Conservation (phyloP, 1,140 invertebrate species). For the Tetramorium simillimum region DNA sequence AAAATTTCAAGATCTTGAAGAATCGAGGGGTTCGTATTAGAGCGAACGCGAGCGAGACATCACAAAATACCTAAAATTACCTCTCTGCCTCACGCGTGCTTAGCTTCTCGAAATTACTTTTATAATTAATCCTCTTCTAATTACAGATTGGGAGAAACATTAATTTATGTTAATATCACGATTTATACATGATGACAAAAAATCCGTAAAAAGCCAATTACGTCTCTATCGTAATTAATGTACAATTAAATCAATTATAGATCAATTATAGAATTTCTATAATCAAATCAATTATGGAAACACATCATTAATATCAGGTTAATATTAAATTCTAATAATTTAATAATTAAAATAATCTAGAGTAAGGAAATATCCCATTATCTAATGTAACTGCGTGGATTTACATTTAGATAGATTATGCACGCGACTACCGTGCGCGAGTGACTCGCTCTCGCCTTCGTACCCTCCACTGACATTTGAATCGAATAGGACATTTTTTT, state of each 20-base stretch:
- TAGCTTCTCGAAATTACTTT: neutral
- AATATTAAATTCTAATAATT: neutral
- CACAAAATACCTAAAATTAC: neutral
- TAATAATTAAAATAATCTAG: neutral
- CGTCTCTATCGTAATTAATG: neutral
- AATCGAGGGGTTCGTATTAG: neutral
- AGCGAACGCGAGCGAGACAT: neutral
- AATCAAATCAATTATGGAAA: too few species aligned
- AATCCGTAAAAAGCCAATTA: neutral
- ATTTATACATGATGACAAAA: neutral
- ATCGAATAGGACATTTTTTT: neutral
- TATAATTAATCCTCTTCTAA: neutral
- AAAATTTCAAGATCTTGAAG: neutral
- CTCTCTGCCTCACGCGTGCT: neutral
- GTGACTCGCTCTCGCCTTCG: neutral
- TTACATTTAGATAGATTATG: neutral
- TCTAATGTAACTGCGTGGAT: neutral
- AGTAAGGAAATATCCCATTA: neutral
- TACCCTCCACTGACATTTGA: neutral
- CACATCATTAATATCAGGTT: neutral
- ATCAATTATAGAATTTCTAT: too few species aligned
- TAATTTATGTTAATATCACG: neutral
- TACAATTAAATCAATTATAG: neutral
- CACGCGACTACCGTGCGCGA: neutral
- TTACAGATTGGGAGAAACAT: too few species aligned